These are phyloP conservation scores for Labeo rohita DNA, from an alignment of 2,113 vertebrate genomes.

Conservation along the genomic window DNA sequence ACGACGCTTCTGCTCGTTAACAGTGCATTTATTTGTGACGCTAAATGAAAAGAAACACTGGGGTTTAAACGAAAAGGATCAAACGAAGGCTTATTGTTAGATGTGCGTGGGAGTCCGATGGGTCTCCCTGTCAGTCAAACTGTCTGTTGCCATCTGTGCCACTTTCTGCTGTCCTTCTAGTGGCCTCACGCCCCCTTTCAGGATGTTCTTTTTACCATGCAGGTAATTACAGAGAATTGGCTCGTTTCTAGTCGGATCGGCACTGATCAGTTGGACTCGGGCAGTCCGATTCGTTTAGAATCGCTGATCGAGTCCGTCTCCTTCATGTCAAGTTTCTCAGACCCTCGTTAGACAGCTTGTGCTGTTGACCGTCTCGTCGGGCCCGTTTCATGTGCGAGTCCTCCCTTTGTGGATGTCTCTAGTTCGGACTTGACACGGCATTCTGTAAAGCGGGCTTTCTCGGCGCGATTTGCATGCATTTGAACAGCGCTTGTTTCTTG, in stretches of 20 bases:
- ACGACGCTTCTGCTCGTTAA: not conserved
- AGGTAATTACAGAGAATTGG: slow-evolving; percentile 71
- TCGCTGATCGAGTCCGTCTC: slow-evolving; percentile 17
- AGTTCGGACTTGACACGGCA: slow-evolving; percentile 56
- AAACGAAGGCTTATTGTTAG: slow-evolving; percentile 40
- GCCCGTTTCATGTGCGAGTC: slow-evolving; percentile 42
- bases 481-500: slow-evolving; percentile 58
- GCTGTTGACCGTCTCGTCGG: not conserved
- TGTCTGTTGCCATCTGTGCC: slow-evolving; percentile 62
- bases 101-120: slow-evolving; percentile 54
- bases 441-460: slow-evolving; percentile 54
- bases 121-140: slow-evolving; percentile 63
- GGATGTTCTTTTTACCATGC: slow-evolving; percentile 67
- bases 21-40: not conserved
- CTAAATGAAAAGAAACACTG: not conserved
- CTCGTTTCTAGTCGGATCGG: slow-evolving; percentile 53
- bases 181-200: slow-evolving; percentile 67
- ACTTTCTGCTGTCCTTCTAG: slow-evolving; percentile 65
- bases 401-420: slow-evolving; percentile 42
- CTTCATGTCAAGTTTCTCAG: slow-evolving; percentile 37
- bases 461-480: slow-evolving; percentile 59
- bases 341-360: slow-evolving; percentile 33
- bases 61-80: not conserved
- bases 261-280: slow-evolving; percentile 48
- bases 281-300: slow-evolving; percentile 40